These are phyloP conservation scores for Danionella cerebrum DNA, from an alignment of 2,113 vertebrate genomes.

Conservation along the genomic window DNA sequence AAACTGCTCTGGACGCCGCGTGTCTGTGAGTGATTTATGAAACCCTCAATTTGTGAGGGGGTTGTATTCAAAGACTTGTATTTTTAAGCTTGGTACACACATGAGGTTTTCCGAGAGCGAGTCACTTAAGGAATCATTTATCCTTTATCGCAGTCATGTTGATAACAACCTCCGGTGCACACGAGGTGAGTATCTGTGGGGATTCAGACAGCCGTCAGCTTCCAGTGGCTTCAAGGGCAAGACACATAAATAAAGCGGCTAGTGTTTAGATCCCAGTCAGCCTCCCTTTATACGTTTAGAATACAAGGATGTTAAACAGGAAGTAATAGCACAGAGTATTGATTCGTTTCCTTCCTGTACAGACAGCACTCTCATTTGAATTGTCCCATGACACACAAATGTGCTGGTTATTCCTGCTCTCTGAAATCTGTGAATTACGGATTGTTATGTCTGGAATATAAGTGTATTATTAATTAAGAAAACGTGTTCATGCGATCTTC, in stretches of 20 bases:
- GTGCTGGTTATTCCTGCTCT: neutral
- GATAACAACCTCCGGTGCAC: slow-evolving; percentile 65
- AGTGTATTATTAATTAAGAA: neutral
- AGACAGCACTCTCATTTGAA: slow-evolving; percentile 41
- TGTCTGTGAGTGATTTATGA: slow-evolving; percentile 56
- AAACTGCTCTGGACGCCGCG: slow-evolving; percentile 21
- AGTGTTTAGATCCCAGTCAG: slow-evolving; percentile 51
- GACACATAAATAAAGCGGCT: slow-evolving; percentile 63
- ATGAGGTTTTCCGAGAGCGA: slow-evolving; percentile 46
- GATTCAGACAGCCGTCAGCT: slow-evolving; percentile 45
- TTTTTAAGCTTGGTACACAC: slow-evolving; percentile 58
- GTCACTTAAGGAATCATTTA: slow-evolving; percentile 55
- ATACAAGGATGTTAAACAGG: slow-evolving; percentile 56
- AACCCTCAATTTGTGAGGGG: slow-evolving; percentile 44
- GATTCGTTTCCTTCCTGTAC: slow-evolving; percentile 55
- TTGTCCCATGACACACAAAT: neutral
- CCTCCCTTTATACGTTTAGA: slow-evolving; percentile 54
- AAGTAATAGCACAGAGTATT: slow-evolving; percentile 57
- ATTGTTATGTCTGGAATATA: neutral
- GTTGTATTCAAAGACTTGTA: slow-evolving; percentile 58
- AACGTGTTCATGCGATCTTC: neutral
- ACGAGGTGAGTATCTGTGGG: slow-evolving; percentile 32
- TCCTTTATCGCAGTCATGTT: slow-evolving; percentile 62
- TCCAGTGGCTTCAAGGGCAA: slow-evolving; percentile 43
- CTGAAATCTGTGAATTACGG: neutral